phyloP scores from a whole-genome alignment of 2,797 vertebrate genomes.

The Cossypha dichroa region DNA sequence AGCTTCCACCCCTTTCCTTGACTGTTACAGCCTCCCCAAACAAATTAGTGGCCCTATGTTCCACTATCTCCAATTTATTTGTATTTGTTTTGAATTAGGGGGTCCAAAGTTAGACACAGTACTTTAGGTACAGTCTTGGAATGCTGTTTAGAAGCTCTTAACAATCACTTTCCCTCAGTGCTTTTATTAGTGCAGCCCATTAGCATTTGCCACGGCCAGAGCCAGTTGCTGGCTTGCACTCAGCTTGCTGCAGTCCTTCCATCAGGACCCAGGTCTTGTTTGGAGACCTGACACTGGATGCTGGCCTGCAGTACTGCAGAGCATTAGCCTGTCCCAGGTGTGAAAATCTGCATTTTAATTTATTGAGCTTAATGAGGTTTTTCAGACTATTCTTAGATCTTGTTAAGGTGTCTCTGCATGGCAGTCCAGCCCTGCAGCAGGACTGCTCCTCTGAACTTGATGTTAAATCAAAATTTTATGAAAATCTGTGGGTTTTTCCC shows the following conservation, averaged over 20 bases:
- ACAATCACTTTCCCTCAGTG: not conserved
- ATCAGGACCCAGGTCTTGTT: not conserved
- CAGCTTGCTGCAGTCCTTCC: not conserved
- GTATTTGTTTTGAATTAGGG: not conserved
- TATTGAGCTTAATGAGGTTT: not conserved
- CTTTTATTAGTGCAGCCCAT: not conserved
- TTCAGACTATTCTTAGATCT: not conserved
- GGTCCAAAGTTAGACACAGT: not conserved
- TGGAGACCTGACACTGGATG: not conserved
- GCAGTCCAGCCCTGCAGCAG: not conserved
- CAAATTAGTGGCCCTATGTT: not conserved
- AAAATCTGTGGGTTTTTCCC: not conserved
- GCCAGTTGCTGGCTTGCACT: not conserved
- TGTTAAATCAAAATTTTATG: not conserved
- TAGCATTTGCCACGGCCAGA: not conserved
- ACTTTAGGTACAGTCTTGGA: not conserved
- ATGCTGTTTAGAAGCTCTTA: not conserved
- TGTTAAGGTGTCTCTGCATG: not conserved
- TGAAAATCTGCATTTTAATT: not conserved
- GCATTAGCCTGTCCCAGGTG: not conserved
- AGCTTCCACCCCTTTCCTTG: not conserved
- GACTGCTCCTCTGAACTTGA: not conserved
- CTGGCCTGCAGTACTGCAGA: not conserved
- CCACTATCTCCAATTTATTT: not conserved
- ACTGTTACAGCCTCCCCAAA: accelerated